Percentiles rank a stretch among this genome's conserved stretches.
Conservation (phyloP, 2,888 invertebrate species). For the Tethea ocularis region DNA sequence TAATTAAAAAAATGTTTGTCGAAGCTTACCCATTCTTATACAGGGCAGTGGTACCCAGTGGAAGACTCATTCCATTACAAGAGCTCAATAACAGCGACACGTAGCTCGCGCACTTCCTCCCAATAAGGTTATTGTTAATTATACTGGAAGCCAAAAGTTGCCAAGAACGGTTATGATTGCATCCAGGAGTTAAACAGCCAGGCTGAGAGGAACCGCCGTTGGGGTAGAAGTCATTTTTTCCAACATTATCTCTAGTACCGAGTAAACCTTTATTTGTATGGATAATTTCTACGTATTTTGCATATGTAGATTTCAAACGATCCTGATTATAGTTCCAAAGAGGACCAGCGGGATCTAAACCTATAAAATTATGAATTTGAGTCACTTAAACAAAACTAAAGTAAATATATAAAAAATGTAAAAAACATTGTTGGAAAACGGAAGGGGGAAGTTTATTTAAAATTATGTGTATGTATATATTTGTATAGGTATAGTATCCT, state of each 20-base stretch:
- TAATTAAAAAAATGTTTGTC: neutral
- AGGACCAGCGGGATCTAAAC: slow-evolving; percentile 54
- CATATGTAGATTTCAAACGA: slow-evolving; percentile 48
- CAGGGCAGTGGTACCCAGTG: slow-evolving; percentile 48
- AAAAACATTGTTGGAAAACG: too few species aligned
- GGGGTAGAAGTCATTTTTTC: slow-evolving; percentile 81
- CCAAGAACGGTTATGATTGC: slow-evolving; percentile 52
- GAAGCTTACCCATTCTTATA: slow-evolving; percentile 37
- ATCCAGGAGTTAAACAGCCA: slow-evolving; percentile 39
- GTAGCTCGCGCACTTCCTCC: slow-evolving; percentile 30
- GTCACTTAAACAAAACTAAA: too few species aligned
- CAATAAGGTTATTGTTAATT: slow-evolving; percentile 39
- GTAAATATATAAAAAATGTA: too few species aligned
- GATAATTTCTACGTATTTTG: slow-evolving; percentile 42
- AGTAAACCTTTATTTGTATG: slow-evolving; percentile 62
- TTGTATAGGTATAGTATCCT: too few species aligned
- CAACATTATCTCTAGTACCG: slow-evolving; percentile 70
- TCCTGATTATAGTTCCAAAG: slow-evolving; percentile 36
- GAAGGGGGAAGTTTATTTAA: too few species aligned
- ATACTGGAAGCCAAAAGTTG: slow-evolving; percentile 50
- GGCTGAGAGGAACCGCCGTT: slow-evolving; percentile 68
- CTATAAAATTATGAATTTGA: slow-evolving; percentile 22
- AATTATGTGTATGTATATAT: too few species aligned
- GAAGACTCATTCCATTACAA: slow-evolving; percentile 36
- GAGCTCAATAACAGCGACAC: slow-evolving; percentile 19